A percentile compares a stretch with the other conserved stretches of the same genome.
Evolutionary conservation across 2,888 invertebrate genomes (phyloP).

Genomic region (Lissocephala sabroskyi): DNA sequence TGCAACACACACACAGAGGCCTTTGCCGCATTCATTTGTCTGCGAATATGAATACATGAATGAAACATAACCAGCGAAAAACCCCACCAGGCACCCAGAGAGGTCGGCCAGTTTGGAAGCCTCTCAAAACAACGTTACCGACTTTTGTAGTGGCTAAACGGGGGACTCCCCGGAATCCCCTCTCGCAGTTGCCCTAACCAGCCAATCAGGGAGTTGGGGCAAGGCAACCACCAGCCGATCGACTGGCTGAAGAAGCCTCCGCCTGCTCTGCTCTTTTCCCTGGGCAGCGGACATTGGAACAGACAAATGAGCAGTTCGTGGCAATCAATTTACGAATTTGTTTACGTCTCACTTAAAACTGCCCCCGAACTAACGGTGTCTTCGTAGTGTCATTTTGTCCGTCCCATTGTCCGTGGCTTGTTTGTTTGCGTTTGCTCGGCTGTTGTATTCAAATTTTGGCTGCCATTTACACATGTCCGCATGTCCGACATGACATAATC

Average conservation of each 20-base stretch:
- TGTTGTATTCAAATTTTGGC: conserved; percentile 32
- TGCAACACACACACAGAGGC: conserved; percentile 25
- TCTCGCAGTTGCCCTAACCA: no score
- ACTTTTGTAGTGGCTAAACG: conserved; percentile 63
- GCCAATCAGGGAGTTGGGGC: no score
- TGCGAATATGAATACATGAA: conserved; percentile 45
- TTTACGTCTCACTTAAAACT: no score
- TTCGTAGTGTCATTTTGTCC: background rate
- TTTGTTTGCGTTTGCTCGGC: conserved; percentile 2
- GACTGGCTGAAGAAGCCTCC: no score
- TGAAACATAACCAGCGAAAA: conserved; percentile 51
- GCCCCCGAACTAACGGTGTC: no score
- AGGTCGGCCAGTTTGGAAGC: conserved; percentile 57
- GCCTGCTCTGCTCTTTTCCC: no score
- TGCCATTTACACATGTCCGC: conserved; percentile 57
- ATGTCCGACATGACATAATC: conserved; percentile 62
- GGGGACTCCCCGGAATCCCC: no score
- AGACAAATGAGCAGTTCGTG: background rate
- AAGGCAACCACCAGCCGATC: no score
- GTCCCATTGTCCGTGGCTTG: background rate
- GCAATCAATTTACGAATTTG: conserved; percentile 56
- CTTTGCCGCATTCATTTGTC: conserved; percentile 1
- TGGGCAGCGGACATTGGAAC: no score
- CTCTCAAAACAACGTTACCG: conserved; percentile 67
- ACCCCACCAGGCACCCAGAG: conserved; percentile 25